A percentile compares a stretch with the other conserved stretches of the same genome.
Evolutionary conservation across 2,113 vertebrate genomes (phyloP).

Genomic region (Brachyhypopomus gauderio): DNA sequence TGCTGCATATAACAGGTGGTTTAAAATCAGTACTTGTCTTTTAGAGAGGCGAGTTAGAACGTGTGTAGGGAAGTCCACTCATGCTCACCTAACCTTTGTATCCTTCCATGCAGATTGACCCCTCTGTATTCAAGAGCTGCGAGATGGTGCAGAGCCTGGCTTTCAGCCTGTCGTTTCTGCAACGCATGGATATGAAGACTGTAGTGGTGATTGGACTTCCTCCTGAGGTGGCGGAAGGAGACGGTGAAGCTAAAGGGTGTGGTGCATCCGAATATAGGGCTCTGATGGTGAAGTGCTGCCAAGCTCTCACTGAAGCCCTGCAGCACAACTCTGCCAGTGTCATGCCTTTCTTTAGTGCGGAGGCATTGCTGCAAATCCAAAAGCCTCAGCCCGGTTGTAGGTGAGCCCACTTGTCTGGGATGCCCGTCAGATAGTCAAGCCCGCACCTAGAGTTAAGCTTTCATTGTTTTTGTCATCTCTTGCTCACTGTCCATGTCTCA

Average conservation of each 20-base stretch:
- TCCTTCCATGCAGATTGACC: constrained; percentile 74
- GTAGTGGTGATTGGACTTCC: constrained; percentile 80
- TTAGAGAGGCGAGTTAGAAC: background rate
- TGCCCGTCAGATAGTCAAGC: background rate
- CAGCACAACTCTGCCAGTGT: constrained; percentile 76
- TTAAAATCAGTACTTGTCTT: too few relatives aligned
- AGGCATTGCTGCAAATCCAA: constrained; percentile 75
- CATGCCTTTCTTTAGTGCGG: constrained; percentile 83
- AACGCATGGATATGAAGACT: constrained; percentile 87
- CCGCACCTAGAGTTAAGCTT: too few relatives aligned
- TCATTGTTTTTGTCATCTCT: too few relatives aligned
- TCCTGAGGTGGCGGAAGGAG: constrained; percentile 40
- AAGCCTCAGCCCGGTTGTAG: constrained; percentile 64
- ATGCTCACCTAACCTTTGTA: background rate
- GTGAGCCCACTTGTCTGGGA: constrained; percentile 44
- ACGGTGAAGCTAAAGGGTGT: constrained; percentile 30
- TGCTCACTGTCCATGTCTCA: background rate
- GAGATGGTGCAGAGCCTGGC: constrained; percentile 77
- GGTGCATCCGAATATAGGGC: constrained; percentile 61
- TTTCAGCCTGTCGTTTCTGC: constrained; percentile 85
- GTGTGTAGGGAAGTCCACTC: background rate
- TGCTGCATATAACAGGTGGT: background rate
- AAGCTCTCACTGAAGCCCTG: constrained; percentile 78
- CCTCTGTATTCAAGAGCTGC: constrained; percentile 70
- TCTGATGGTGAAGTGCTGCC: constrained; percentile 73